Evolutionary conservation across 1,140 invertebrate species (phyloP), one percentile per base, ranked within the genome.

Genomic region (Microvelia longipes): DNA sequence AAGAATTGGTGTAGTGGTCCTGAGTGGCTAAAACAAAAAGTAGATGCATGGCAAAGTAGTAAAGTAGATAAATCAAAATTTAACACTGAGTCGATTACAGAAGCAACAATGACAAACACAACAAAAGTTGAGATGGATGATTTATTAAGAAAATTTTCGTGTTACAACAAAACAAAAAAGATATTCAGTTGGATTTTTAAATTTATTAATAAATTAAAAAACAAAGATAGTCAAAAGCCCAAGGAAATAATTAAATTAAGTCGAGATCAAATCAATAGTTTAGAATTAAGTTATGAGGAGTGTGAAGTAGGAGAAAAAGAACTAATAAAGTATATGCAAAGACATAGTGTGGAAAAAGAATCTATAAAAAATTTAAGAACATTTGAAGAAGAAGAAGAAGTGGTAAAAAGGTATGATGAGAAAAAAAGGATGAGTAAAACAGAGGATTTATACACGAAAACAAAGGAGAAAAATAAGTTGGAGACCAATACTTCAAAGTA

Each of bases 221-320:
- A 50, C 19, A 50, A 19, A 50, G 35, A 50, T 5, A 50, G 35
- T n/a, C n/a, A n/a, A 50, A 50, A 50, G 35, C 35, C 35, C 5
- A 50, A 50, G 35, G 19, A 19, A 50, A 19, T 50, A 50, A 50
- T 5, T 11, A 19, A 50, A 19, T 50, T 50, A 50, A 50, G 35
- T 50, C 5, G 19, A 50, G 35, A 50, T 11, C 5, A 50, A 11
- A 50, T 50, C 5, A 11, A 5, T 50, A 50, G 35, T 11, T 50
- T 50, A 50, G 5, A 1, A 30, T n/a, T 77, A 35, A 72, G 61
- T 50, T 70, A 65, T 25, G 73, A 76, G 26, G 75, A 77, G 62
- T 25, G 76, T 15, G 15, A n/a, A n/a, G n/a, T n/a, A n/a, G n/a
- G n/a, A n/a, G n/a, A n/a, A n/a, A n/a, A n/a, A n/a, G n/a, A n/a